Evolutionary conservation across 1,140 invertebrate species (phyloP).

Genomic region (Globodera ellingtonae): DNA sequence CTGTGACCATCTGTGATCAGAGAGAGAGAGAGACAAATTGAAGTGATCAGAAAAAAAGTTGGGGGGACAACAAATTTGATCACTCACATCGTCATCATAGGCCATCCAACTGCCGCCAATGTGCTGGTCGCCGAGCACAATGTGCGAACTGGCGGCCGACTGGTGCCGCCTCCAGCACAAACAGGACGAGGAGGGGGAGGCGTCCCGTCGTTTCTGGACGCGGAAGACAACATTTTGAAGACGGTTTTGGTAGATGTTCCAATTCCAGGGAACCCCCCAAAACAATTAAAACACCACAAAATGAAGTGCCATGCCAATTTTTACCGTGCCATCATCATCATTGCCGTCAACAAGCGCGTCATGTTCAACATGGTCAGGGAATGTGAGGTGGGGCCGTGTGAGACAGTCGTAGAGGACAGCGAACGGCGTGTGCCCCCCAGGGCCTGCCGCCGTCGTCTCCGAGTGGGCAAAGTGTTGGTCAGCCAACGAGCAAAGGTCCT

Average conservation of each 20-base stretch:
- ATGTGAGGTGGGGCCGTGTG: background rate
- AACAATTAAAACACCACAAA: background rate
- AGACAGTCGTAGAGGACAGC: conserved; percentile 15
- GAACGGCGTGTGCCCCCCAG: conserved; percentile 5
- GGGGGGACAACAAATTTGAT: background rate
- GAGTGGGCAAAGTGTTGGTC: background rate
- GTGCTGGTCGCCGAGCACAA: conserved; percentile 56
- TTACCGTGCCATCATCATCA: background rate
- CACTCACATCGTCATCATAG: conserved; percentile 58
- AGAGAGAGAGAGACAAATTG: conserved; percentile 1
- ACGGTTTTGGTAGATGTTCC: too few species aligned
- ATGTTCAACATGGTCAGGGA: too few species aligned
- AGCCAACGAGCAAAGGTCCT: background rate
- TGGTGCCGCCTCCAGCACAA: background rate
- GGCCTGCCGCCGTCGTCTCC: background rate
- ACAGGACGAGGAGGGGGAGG: background rate
- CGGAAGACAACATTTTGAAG: too few species aligned
- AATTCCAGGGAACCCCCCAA: too few species aligned
- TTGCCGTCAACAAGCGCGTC: background rate
- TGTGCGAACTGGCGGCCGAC: conserved; percentile 38
- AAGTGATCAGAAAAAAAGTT: conserved; percentile 6
- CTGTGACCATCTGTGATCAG: conserved; percentile 55
- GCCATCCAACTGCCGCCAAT: conserved; percentile 61
- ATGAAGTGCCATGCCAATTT: background rate
- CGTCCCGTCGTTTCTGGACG: too few species aligned